Base-by-base conservation (phyloP, 1,140 invertebrate genomes). In the Zaprionus tsacasi region DNA sequence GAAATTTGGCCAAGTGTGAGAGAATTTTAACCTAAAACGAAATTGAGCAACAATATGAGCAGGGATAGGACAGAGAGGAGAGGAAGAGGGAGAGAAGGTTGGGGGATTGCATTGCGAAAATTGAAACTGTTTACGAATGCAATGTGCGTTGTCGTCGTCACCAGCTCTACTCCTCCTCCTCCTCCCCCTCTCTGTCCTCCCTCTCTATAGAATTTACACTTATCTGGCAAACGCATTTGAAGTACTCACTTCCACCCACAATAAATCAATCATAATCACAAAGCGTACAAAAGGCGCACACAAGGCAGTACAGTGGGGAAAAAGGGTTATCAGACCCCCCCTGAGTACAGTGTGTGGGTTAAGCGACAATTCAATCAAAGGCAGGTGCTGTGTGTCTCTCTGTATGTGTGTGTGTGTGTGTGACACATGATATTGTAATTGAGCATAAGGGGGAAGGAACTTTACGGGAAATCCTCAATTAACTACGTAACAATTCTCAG, bases 161-260 rank as follows among this genome's bases (percentile, higher is more conserved):
- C 30, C 58, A 45, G 13, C 40, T 17, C 40, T 15, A 0, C 33
- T 6, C 10, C 52, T 15, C 33, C 6, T 36, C 27, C 38, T 10
- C 5, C 0, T 1, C 58, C 27, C 55, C 25, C n/a, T 15, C 13
- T 11, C 30, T n/a, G 21, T 21, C 21, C 55, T 7, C 50, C 54
- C 59, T 30, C 48, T 13, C 10, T 50, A 25, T 10, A 25, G n/a
- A 30, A 13, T 13, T 12, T 15, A 15, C n/a, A 15, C 27, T 76
- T 70, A 80, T 80, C 75, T 79, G 78, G 57, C 81, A 90, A 86
- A 90, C 85, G 81, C 81, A 89, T 81, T 90, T 85, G 56, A 88
- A 90, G 78, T 77, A 78, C 77, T 70, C 69, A 86, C 72, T 89
- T 89, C 85, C 85, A 89, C 85, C 70, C 81, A 59, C 64, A 75